Evolutionary conservation across 2,888 invertebrate species (phyloP), one percentile per base, ranked within the genome.

Genomic region (Agriotes lineatus): DNA sequence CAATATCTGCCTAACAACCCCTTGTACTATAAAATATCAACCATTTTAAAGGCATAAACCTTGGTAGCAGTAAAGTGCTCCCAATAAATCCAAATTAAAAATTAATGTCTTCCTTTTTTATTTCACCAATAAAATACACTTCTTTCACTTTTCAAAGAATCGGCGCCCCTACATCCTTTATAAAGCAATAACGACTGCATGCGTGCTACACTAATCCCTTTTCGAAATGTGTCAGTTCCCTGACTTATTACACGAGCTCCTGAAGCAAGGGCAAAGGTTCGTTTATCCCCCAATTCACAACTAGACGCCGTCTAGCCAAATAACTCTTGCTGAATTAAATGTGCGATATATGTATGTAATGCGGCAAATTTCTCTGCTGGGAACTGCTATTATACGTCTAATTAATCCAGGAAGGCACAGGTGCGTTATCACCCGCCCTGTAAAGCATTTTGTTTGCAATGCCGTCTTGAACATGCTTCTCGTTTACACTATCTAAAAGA

Each of bases 371-470:
- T n/a, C n/a, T n/a, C n/a, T n/a, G n/a, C n/a, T n/a, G n/a, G n/a
- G n/a, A n/a, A n/a, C n/a, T n/a, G n/a, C n/a, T n/a, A n/a, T n/a
- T n/a, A n/a, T n/a, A n/a, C n/a, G n/a, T n/a, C n/a, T n/a, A n/a
- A n/a, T n/a, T 52, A 52, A 52, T 16, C 50, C 30, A 33, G 30
- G 30, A 52, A 52, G 33, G 20, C 50, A 52, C 50, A 14, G 25
- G 50, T 30, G 7, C 1, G 30, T 14, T 52, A 52, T 33, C 33
- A 33, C 9, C n/a, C n/a, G n/a, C n/a, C n/a, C n/a, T 25, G 22
- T 48, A 25, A 25, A 42, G 22, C 9, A 25, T 22, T 25, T 30
- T 52, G 50, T 52, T 52, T 45, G 16, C 16, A 9, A 14, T 7
- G 14, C 16, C 16, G 14, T 14, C 14, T n/a, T 6, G 16, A 19